A percentile compares a stretch with the other conserved stretches of the same genome.
phyloP scores from a whole-genome alignment of 2,888 invertebrate genomes.

The Amphipyra berbera region DNA sequence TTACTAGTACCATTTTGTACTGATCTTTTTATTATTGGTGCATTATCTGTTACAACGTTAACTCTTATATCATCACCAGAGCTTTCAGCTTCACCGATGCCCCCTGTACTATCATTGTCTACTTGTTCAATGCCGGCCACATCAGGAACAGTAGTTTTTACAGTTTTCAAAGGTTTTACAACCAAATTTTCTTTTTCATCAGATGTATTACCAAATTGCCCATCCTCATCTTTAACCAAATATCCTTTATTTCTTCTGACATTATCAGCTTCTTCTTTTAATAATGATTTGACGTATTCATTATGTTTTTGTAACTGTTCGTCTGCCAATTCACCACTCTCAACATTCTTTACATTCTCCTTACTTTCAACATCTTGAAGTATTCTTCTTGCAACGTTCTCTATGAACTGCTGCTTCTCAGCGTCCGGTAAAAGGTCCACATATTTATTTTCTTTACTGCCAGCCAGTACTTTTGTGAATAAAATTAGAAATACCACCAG shows the following conservation, averaged over 20 bases:
- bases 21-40: slow-evolving; percentile 31
- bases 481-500: slow-evolving; percentile 57
- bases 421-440: slow-evolving; percentile 77
- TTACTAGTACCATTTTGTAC: neutral
- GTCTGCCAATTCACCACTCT: slow-evolving; percentile 68
- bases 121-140: slow-evolving; percentile 13
- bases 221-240: slow-evolving; percentile 25
- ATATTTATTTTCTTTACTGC: slow-evolving; percentile 72
- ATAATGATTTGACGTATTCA: slow-evolving; percentile 70
- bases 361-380: slow-evolving; percentile 68
- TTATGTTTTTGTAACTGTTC: slow-evolving; percentile 69
- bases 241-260: slow-evolving; percentile 50
- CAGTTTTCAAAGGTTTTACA: slow-evolving; percentile 42
- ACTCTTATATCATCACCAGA: slow-evolving; percentile 8
- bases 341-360: slow-evolving; percentile 35
- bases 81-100: slow-evolving; percentile 3
- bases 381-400: slow-evolving; percentile 77
- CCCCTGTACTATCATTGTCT: slow-evolving; percentile 26
- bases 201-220: slow-evolving; percentile 8
- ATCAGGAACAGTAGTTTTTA: slow-evolving; percentile 30
- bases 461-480: slow-evolving; percentile 42
- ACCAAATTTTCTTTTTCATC: slow-evolving; percentile 30
- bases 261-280: slow-evolving; percentile 73
- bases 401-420: slow-evolving; percentile 77
- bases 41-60: slow-evolving; percentile 13